phyloP scores from a whole-genome alignment of 1,140 invertebrate species.

The Drosophila grimshawi region DNA sequence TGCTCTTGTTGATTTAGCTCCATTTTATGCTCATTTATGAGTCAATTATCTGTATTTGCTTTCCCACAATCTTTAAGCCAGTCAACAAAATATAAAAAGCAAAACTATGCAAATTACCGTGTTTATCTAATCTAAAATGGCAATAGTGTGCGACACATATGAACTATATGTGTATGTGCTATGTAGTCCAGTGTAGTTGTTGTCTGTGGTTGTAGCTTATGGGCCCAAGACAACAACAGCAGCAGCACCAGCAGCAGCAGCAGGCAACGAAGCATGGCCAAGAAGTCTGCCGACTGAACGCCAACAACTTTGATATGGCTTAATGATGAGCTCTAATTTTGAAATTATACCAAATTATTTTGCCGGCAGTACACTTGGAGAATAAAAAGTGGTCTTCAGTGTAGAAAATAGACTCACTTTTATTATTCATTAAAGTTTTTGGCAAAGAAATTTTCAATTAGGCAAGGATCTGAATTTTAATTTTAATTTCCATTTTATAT shows the following conservation, averaged over 20 bases:
- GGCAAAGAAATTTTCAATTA: no score
- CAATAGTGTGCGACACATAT: slow-evolving; percentile 18
- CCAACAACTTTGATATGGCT: slow-evolving; percentile 68
- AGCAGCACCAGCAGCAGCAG: slow-evolving; percentile 17
- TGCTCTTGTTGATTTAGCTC: not conserved
- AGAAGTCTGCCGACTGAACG: slow-evolving; percentile 24
- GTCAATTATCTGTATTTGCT: slow-evolving; percentile 7
- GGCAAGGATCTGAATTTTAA: no score
- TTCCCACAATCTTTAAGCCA: slow-evolving; percentile 31
- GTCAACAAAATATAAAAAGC: slow-evolving; percentile 1
- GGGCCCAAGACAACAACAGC: not conserved
- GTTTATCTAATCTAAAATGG: slow-evolving; percentile 44
- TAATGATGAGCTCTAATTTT: slow-evolving; percentile 80
- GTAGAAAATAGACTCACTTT: not conserved
- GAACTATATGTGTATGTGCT: not conserved
- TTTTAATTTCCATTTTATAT: no score
- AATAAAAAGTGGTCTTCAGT: not conserved
- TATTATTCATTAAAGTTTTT: no score
- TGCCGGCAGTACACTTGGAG: slow-evolving; percentile 8
- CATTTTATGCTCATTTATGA: not conserved
- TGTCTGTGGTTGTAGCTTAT: slow-evolving; percentile 1
- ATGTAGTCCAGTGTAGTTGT: slow-evolving; percentile 1
- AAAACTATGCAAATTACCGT: slow-evolving; percentile 40
- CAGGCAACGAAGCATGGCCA: slow-evolving; percentile 2
- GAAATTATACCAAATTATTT: slow-evolving; percentile 82